These are phyloP conservation scores for Drosophila jambulina DNA, from an alignment of 1,140 invertebrate genomes.

Conservation along the genomic window DNA sequence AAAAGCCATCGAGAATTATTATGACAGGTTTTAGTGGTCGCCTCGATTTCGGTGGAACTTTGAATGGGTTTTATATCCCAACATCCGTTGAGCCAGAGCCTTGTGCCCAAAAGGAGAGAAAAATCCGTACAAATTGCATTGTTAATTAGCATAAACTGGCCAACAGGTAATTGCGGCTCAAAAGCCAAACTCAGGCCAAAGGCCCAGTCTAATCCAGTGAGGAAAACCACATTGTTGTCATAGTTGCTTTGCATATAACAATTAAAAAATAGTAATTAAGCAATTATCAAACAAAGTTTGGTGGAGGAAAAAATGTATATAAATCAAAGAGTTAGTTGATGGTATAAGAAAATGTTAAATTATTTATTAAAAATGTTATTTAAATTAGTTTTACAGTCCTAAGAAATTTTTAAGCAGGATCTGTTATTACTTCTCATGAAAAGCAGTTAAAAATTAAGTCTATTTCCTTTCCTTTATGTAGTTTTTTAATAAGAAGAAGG, in stretches of 20 bases:
- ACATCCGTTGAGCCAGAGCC: slow-evolving; percentile 43
- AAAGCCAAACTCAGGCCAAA: slow-evolving; percentile 15
- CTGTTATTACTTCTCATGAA: too few species aligned
- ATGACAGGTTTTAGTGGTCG: slow-evolving; percentile 41
- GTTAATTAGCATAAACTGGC: slow-evolving; percentile 72
- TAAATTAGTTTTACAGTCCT: not conserved
- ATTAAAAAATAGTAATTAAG: not conserved
- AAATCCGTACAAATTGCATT: slow-evolving; percentile 61
- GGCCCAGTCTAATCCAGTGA: slow-evolving; percentile 7
- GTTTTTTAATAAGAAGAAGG: not conserved
- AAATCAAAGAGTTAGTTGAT: not conserved
- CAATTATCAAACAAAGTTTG: not conserved
- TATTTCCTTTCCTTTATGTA: too few species aligned
- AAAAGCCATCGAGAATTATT: slow-evolving; percentile 32
- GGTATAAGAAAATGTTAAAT: not conserved
- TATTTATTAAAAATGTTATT: too few species aligned
- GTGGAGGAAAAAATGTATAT: not conserved
- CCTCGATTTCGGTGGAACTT: slow-evolving; percentile 41
- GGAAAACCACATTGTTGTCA: slow-evolving; percentile 11
- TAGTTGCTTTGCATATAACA: not conserved
- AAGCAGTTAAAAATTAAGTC: rapidly evolving
- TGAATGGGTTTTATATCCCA: slow-evolving; percentile 12
- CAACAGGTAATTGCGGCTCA: slow-evolving; percentile 61
- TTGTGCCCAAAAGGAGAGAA: slow-evolving; percentile 49
- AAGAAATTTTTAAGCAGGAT: not conserved